A percentile compares a stretch with the other conserved stretches of the same genome.
phyloP scores from a whole-genome alignment of 2,113 vertebrate genomes.

The Ploceus nigricollis region DNA sequence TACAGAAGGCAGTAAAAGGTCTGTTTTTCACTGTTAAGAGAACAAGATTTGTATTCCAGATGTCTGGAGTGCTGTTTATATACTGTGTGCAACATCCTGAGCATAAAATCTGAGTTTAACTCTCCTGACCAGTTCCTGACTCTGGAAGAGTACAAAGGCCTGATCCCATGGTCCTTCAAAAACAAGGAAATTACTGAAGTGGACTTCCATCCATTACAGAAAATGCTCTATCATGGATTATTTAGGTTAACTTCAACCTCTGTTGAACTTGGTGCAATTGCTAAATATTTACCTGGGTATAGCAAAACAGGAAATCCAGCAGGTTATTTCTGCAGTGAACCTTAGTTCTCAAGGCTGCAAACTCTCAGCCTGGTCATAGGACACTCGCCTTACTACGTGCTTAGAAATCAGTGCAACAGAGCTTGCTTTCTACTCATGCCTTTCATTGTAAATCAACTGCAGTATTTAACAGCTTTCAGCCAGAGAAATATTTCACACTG shows the following conservation, averaged over 20 bases:
- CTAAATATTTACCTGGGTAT: neutral
- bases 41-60: neutral
- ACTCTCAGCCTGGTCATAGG: neutral
- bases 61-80: neutral
- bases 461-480: neutral
- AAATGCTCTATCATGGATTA: neutral
- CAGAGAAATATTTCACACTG: neutral
- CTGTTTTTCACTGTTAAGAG: neutral
- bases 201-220: neutral
- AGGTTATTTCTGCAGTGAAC: neutral
- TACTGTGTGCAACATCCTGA: neutral
- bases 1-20: neutral
- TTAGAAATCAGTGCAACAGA: neutral
- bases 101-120: neutral
- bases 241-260: neutral
- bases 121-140: neutral
- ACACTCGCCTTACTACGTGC: neutral
- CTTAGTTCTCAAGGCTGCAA: neutral
- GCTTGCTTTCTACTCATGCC: neutral
- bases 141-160: neutral
- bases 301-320: neutral
- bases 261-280: neutral
- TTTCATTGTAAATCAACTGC: neutral
- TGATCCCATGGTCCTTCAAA: neutral
- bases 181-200: neutral